phyloP scores from a whole-genome alignment of 2,888 invertebrate genomes.

The Diloba caeruleocephala region DNA sequence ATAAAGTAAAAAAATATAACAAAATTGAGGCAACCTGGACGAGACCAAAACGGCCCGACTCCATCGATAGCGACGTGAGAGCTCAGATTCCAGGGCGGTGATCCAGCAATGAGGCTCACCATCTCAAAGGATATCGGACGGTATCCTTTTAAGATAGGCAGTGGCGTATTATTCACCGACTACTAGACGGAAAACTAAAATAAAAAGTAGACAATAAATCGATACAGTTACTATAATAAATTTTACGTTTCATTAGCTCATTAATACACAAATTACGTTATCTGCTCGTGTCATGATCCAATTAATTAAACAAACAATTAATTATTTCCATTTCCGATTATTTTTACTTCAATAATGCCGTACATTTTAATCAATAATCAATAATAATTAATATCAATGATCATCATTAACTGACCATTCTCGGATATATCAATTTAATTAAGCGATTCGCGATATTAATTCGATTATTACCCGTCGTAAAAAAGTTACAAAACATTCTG shows the following conservation, averaged over 20 bases:
- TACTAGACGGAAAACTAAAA: too few species aligned
- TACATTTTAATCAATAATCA: slow-evolving; percentile 41
- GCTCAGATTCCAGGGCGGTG: too few species aligned
- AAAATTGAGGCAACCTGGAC: too few species aligned
- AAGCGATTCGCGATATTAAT: slow-evolving; percentile 86
- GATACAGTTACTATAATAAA: too few species aligned
- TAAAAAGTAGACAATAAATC: too few species aligned
- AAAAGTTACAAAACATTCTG: slow-evolving; percentile 80
- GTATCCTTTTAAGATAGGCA: too few species aligned
- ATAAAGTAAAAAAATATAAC: too few species aligned
- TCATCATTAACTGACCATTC: slow-evolving; percentile 57
- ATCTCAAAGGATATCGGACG: too few species aligned
- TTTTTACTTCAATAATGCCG: slow-evolving; percentile 20
- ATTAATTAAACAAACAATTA: slow-evolving; percentile 38
- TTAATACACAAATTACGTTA: slow-evolving; percentile 17
- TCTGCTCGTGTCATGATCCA: slow-evolving; percentile 15
- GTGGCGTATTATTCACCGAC: too few species aligned
- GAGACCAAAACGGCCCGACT: too few species aligned
- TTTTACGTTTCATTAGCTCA: not conserved
- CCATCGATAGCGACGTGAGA: too few species aligned
- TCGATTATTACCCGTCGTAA: slow-evolving; percentile 84
- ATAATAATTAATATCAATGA: slow-evolving; percentile 56
- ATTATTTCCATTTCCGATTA: slow-evolving; percentile 31
- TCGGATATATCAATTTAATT: slow-evolving; percentile 84
- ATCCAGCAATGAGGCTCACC: too few species aligned